These are phyloP conservation scores for Porites lobata DNA, from an alignment of 92 coral and sea anemone genomes.

Conservation along the genomic window DNA sequence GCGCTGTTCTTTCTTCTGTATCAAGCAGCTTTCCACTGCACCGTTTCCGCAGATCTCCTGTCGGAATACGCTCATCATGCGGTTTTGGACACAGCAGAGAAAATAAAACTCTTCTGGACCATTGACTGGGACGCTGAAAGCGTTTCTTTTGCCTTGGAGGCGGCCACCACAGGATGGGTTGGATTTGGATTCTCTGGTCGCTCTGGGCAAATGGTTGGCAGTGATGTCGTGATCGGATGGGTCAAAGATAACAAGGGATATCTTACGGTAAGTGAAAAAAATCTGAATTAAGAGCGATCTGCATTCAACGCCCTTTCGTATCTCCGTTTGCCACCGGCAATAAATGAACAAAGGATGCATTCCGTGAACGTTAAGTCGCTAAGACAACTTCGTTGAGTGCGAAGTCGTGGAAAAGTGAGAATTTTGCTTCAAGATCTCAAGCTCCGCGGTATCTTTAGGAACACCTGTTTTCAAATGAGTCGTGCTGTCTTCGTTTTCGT, in stretches of 20 bases:
- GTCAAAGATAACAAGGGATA: slow-evolving; percentile 39
- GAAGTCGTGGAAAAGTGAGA: too few relatives aligned
- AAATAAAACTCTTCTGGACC: slow-evolving; percentile 40
- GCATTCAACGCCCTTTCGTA: too few relatives aligned
- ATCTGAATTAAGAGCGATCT: too few relatives aligned
- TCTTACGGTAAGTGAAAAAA: slow-evolving; percentile 20
- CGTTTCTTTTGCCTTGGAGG: slow-evolving; percentile 47
- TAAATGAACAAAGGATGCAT: too few relatives aligned
- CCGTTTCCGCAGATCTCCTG: slow-evolving; percentile 25
- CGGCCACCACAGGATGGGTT: slow-evolving; percentile 47
- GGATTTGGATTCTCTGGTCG: slow-evolving; percentile 47
- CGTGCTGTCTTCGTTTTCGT: too few relatives aligned
- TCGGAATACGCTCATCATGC: slow-evolving; percentile 43
- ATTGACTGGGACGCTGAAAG: slow-evolving; percentile 10
- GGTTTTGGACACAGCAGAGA: slow-evolving; percentile 39
- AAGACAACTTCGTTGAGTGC: too few relatives aligned
- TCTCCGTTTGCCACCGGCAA: too few relatives aligned
- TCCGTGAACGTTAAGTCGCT: too few relatives aligned
- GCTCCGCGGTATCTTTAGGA: too few relatives aligned
- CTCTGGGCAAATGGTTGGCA: slow-evolving; percentile 34
- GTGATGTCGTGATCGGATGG: slow-evolving; percentile 54
- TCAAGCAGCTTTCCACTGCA: background rate
- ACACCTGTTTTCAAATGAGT: too few relatives aligned
- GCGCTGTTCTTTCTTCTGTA: background rate
- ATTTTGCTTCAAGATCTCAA: too few relatives aligned